These are phyloP conservation scores for Columbina picui DNA, from an alignment of 2,113 vertebrate species.

Conservation along the genomic window DNA sequence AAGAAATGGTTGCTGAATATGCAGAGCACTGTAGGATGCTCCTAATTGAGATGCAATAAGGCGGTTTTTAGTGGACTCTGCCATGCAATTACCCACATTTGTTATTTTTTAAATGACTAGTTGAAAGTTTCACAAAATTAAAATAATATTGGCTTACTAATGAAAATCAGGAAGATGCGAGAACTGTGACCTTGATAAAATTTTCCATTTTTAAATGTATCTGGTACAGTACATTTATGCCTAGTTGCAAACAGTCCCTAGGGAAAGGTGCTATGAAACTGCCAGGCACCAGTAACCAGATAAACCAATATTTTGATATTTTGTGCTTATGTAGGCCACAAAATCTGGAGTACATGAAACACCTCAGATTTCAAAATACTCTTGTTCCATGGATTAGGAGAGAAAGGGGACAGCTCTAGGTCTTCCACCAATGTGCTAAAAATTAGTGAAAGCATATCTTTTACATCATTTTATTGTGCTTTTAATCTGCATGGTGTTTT, in stretches of 20 bases:
- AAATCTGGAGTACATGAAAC: background rate
- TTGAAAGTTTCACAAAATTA: background rate
- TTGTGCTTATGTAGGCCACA: background rate
- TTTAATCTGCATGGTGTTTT: background rate
- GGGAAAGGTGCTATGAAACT: background rate
- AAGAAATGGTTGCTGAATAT: background rate
- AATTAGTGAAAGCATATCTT: background rate
- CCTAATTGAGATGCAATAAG: background rate
- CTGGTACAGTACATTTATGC: background rate
- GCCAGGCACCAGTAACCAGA: background rate
- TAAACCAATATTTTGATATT: background rate
- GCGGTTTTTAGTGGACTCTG: background rate
- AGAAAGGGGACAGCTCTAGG: background rate
- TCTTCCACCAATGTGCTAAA: background rate
- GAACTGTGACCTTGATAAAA: background rate
- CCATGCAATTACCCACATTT: background rate
- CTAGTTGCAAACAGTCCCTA: background rate
- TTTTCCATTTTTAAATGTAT: constrained; percentile 8
- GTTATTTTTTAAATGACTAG: background rate
- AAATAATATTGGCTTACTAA: background rate
- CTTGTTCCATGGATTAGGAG: background rate
- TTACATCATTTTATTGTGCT: background rate
- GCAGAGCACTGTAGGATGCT: background rate
- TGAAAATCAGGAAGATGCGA: background rate
- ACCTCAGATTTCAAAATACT: background rate